Evolutionary conservation across 2,797 vertebrate species (phyloP).

Genomic region (Syncerus caffer): DNA sequence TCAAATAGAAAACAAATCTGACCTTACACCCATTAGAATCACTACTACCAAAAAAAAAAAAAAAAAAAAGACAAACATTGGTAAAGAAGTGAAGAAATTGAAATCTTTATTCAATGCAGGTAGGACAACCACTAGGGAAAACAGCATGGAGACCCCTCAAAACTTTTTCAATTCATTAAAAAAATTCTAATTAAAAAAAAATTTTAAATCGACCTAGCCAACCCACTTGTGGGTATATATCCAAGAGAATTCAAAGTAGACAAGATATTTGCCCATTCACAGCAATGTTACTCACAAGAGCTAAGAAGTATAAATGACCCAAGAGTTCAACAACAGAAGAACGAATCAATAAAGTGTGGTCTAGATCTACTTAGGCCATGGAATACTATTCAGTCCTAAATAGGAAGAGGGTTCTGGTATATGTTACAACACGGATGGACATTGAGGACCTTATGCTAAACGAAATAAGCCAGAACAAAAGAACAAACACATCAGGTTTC

Average conservation of each 20-base stretch:
- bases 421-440: fast-evolving
- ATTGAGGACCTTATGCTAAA: not conserved
- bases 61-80: not conserved
- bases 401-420: not conserved
- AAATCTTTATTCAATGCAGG: fast-evolving
- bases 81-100: not conserved
- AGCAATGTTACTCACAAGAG: not conserved
- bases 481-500: not conserved
- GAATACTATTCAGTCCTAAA: not conserved
- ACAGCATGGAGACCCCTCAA: not conserved
- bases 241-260: not conserved
- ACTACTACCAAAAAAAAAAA: not conserved
- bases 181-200: not conserved
- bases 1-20: not conserved
- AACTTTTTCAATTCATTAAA: not conserved
- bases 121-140: not conserved
- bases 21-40: not conserved
- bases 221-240: not conserved
- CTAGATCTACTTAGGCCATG: fast-evolving
- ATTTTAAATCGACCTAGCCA: not conserved
- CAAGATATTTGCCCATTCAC: not conserved
- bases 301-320: no score
- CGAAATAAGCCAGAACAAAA: not conserved
- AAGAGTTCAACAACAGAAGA: fast-evolving
- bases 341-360: no score